A percentile compares a stretch with the other conserved stretches of the same genome.
These are phyloP conservation scores for Diadema setosum DNA, from an alignment of 35 echinoderm and acorn worm species.

Conservation along the genomic window DNA sequence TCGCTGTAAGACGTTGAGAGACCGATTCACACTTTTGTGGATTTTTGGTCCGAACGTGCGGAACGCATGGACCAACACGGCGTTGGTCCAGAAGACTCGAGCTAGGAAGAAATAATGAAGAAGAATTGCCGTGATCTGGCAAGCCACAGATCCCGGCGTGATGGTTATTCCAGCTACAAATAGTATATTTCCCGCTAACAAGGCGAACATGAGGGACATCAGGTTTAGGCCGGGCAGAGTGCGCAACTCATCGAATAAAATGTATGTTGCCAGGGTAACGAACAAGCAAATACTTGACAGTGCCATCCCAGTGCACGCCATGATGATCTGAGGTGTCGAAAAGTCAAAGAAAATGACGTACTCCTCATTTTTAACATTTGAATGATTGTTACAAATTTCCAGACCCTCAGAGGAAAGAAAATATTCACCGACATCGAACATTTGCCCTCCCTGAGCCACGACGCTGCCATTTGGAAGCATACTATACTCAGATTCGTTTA, in stretches of 20 bases:
- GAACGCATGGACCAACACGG: conserved; percentile 63
- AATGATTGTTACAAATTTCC: conserved; percentile 51
- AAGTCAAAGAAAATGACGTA: conserved; percentile 82
- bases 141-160: background rate
- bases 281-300: conserved; percentile 45
- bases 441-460: background rate
- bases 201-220: conserved; percentile 48
- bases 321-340: conserved; percentile 48
- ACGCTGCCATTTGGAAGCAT: conserved; percentile 33
- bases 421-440: conserved; percentile 46
- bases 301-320: conserved; percentile 22
- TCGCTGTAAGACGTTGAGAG: background rate
- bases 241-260: conserved; percentile 59
- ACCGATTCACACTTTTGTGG: background rate
- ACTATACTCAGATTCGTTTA: conserved; percentile 60
- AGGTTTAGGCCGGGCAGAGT: conserved; percentile 81
- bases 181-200: conserved; percentile 27
- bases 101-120: conserved; percentile 74
- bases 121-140: conserved; percentile 45
- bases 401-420: conserved; percentile 6
- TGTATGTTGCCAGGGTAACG: conserved; percentile 72
- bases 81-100: conserved; percentile 74
- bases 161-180: conserved; percentile 31
- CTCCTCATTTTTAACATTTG: conserved; percentile 12
- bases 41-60: conserved; percentile 75